Percentiles rank a stretch among this genome's conserved stretches.
Evolutionary conservation across 2,797 vertebrate genomes (phyloP).

Genomic region (Squalus acanthias): DNA sequence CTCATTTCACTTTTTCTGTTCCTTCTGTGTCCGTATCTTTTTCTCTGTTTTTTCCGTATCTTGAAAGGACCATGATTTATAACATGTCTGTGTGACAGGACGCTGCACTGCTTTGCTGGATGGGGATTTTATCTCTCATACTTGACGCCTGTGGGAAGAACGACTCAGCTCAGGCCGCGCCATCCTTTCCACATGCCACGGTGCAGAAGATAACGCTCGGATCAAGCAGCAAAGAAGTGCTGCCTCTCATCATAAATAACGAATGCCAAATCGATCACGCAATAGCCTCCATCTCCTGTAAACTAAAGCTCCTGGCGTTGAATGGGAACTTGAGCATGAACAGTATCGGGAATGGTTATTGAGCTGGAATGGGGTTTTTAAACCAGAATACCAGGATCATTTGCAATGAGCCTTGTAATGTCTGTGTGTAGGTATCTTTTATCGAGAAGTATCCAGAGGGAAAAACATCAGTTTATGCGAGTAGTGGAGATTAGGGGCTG

Average conservation of each 20-base stretch:
- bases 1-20: slow-evolving; percentile 11
- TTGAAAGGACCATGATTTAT: slow-evolving; percentile 12
- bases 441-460: background rate
- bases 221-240: background rate
- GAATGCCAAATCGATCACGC: background rate
- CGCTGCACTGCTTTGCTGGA: background rate
- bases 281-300: background rate
- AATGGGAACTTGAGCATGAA: background rate
- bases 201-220: background rate
- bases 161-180: background rate
- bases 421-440: background rate
- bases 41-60: background rate
- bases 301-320: background rate
- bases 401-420: background rate
- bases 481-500: background rate
- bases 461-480: background rate
- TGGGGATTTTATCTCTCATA: background rate
- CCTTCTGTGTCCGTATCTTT: background rate
- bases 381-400: background rate
- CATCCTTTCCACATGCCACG: background rate
- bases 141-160: slow-evolving; percentile 1
- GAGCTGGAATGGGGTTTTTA: background rate
- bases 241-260: background rate
- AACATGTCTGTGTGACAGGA: background rate
- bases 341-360: background rate